Base-by-base conservation (phyloP, 2,113 vertebrate genomes). In the Oncorhynchus nerka region DNA sequence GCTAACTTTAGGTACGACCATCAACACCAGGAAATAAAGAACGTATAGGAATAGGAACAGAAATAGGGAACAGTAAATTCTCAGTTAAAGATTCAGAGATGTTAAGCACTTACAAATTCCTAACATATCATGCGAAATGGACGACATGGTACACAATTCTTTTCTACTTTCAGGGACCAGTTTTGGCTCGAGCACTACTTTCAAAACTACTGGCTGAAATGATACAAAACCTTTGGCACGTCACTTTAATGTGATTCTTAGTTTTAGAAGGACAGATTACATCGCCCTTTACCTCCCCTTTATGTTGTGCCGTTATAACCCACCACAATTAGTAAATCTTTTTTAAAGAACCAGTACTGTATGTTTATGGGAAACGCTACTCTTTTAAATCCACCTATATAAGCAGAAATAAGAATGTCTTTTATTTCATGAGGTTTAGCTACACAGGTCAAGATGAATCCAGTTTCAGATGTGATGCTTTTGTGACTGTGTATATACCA, bases 331-430 rank as follows among this genome's bases (percentile, higher is more conserved):
- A 79, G 70, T 82, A 76, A 81, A 69, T 78, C 0, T 55, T 55
- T 67, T 77, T 70, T 68, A 75, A 28, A 73, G 65, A 80, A 80
- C 32, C 13, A 81, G 77, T 79, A 81, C 79, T 80, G 73, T 77
- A 77, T 70, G 28, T 73, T 61, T 79, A 70, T 78, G 79, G 81
- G 79, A 74, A 85, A 70, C 73, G 11, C 12, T 80, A 79, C 82
- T 51, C 75, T 87, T 79, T 72, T 57, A 78, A 86, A 77, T 82
- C 89, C 90, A 84, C 81, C 86, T 91, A 87, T 85, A 85, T 91
- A 87, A 89, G 88, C 83, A 84, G 62, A 83, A 51, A 86, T 75
- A 70, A 80, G 71, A 89, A 80, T 84, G 77, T 92, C 92, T 93
- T 92, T 92, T 91, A 89, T 90, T 90, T 88, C 67, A 73, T 71